Evolutionary conservation across 2,888 invertebrate genomes (phyloP), one percentile per base, ranked within the genome.

Genomic region (Phortica okadai): DNA sequence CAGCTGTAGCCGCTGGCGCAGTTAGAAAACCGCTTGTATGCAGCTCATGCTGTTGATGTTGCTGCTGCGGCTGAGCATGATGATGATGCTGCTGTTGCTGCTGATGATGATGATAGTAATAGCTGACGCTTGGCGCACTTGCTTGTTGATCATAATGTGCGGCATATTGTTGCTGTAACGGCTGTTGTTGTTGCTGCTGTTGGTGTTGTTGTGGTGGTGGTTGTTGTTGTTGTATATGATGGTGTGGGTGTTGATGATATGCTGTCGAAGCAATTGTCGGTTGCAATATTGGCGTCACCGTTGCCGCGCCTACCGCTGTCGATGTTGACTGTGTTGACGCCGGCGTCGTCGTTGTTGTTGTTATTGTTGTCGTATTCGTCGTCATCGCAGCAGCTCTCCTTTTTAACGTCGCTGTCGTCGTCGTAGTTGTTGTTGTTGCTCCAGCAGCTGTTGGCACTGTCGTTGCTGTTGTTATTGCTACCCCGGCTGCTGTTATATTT

Each of bases 281-380:
- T 16, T 56, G 70, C 54, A 8, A 14, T 21, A 50, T 7, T 66
- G 70, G 44, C 44, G 56, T 42, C 56, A 72, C 73, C 64, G 73
- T 73, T 76, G 79, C 56, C 79, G 79, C 69, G 77, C 79, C 78
- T 83, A 79, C 56, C 81, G 81, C 76, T 72, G 77, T 62, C 58
- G 79, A 72, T 81, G 81, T 58, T 45, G 78, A 76, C 50, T 80
- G 78, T 44, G 77, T 59, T 80, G 74, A 50, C 64, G 74, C 41
- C 69, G 69, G n/a, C 69, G 64, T 64, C 33, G 45, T 69, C 69
- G 50, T 45, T 21, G 8, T 67, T 14, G 50, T 45, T 21, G 8
- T 67, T 14, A 11, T 67, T 76, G 59, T 66, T 76, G 21, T 73
- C 41, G 64, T 78, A 74, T 77, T 33, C 50, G 8, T 25, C 25